Base-by-base conservation (phyloP, 2,113 vertebrate species). In the Ctenodactylus gundi region DNA sequence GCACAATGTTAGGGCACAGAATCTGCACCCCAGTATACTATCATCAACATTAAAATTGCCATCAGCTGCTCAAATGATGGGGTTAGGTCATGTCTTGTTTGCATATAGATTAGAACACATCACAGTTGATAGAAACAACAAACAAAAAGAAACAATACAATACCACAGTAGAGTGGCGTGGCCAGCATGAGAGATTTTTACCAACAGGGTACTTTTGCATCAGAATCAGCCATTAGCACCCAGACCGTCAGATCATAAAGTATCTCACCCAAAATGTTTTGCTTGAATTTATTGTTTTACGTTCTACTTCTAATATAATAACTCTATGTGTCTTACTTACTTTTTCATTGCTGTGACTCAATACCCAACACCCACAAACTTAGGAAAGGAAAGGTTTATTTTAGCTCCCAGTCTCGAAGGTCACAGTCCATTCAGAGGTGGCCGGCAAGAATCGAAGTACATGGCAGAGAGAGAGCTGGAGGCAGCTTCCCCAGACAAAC, bases 31-130 rank as follows among this genome's bases (percentile, higher is more conserved):
- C 1, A 83, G 46, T 81, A 39, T 41, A 81, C 94, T 5, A 44
- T 90, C 93, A 88, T 88, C 91, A 72, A 39, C 80, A 44, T 27
- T 62, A 18, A 53, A 60, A 25, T 46, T 55, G 51, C 57, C 49
- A 0, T 18, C 76, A 6, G 57, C 46, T 0, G 44, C 91, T 51
- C 53, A 46, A 7, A 41, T 7, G 1, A 44, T 1, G 27, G 87
- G 58, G 65, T 39, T 86, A n/a, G 60, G 20, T 29, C 80, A 3
- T 7, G 10, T 39, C 90, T 39, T 49, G 39, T 90, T 60, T 51
- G 80, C 87, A 72, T 91, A 53, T 46, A 93, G 84, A 87, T 62
- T 68, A 94, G 86, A 89, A 85, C 65, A 18, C 34, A 34, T 18
- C 46, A 21, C 17, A 11, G 21, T 62, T 29, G 15, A 39, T 12